These are phyloP conservation scores for Amiota minor DNA, from an alignment of 2,888 invertebrate species.

Conservation along the genomic window DNA sequence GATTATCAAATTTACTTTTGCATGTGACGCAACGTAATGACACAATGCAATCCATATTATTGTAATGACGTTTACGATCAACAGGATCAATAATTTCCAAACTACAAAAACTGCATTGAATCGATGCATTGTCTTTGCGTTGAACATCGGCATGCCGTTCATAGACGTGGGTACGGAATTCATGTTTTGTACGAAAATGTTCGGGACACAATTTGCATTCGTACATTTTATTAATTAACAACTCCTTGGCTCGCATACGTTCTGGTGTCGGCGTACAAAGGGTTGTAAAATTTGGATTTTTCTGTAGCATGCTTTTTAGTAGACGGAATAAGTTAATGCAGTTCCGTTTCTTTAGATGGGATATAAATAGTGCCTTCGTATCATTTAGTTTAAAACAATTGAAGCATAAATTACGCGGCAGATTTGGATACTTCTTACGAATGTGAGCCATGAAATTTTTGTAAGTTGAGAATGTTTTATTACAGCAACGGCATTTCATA, in stretches of 20 bases:
- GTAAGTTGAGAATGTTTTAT: conserved; percentile 70
- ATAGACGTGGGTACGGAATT: conserved; percentile 73
- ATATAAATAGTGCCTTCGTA: conserved; percentile 73
- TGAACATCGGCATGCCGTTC: conserved; percentile 72
- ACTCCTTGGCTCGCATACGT: conserved; percentile 72
- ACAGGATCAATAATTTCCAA: conserved; percentile 71
- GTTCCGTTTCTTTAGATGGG: conserved; percentile 73
- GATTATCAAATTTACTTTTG: conserved; percentile 71
- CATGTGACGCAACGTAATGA: conserved; percentile 72
- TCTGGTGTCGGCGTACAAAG: conserved; percentile 51
- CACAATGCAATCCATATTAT: conserved; percentile 74
- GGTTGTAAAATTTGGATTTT: conserved; percentile 52
- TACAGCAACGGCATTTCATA: conserved; percentile 73
- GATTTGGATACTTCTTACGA: conserved; percentile 71
- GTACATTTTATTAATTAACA: conserved; percentile 72
- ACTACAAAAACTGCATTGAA: conserved; percentile 72
- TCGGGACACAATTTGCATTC: conserved; percentile 73
- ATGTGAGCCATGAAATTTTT: conserved; percentile 74
- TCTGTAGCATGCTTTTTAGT: conserved; percentile 61
- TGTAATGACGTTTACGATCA: conserved; percentile 73
- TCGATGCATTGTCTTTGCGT: conserved; percentile 70
- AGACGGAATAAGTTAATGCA: conserved; percentile 73
- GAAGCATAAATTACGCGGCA: conserved; percentile 73
- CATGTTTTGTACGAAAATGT: conserved; percentile 71
- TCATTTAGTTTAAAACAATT: conserved; percentile 73